Base-by-base conservation (phyloP, 2,888 invertebrate genomes). In the Julus scanicus region DNA sequence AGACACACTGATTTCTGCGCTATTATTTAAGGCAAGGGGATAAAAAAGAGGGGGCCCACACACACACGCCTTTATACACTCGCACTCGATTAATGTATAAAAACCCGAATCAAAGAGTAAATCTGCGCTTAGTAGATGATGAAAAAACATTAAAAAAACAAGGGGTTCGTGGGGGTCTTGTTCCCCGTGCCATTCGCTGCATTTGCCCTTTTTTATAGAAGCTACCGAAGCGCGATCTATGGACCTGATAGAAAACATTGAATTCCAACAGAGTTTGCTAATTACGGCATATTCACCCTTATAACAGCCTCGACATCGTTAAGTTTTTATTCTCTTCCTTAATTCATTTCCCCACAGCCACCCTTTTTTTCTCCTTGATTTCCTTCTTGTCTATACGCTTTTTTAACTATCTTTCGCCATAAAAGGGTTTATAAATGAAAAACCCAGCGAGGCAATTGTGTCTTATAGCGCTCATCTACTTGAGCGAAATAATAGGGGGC, bases 21-120 rank as follows among this genome's bases (percentile, higher is more conserved):
- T 63, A 63, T 63, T 63, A 63, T 63, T 63, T 63, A 63, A 63
- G 63, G n/a, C 63, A 3, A 63, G 63, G 63, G 63, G 17, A 6
- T 15, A 63, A n/a, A n/a, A 63, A n/a, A n/a, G 63, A 63, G 63
- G 63, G 63, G n/a, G 63, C 3, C 5, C 17, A 13, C 3, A n/a
- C 63, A 13, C 63, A n/a, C n/a, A n/a, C n/a, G n/a, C 53, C 15
- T 53, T 53, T 53, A 53, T 53, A 53, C 11, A 53, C 63, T n/a
- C n/a, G 63, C 63, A n/a, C 63, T 63, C 63, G 63, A 63, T 63
- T 63, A 63, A 63, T 63, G 63, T n/a, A 63, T 63, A 63, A 63
- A 63, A 63, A 63, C 53, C 15, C 63, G 63, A 63, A 63, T 63
- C 63, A 63, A 63, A 63, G 63, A 63, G n/a, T 63, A 63, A 63